Conservation (phyloP, 1,140 invertebrate species). For the Adelges cooleyi region DNA sequence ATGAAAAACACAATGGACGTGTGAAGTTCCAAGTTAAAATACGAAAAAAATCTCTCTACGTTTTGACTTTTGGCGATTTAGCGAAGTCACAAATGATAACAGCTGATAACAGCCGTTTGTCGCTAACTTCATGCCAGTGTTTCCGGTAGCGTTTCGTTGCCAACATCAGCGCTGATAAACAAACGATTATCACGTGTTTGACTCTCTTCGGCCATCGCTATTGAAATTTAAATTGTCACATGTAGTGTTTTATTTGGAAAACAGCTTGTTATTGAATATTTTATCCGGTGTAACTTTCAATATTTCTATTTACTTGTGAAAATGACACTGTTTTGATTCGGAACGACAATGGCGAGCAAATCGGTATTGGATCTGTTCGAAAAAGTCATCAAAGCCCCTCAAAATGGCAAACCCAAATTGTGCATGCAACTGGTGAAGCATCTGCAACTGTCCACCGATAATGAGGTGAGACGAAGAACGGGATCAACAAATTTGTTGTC, state of each 20-base stretch:
- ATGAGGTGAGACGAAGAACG: conserved; percentile 12
- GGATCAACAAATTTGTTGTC: too few species aligned
- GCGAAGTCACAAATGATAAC: too few species aligned
- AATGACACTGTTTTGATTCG: neutral
- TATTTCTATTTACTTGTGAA: neutral
- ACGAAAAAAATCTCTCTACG: too few species aligned
- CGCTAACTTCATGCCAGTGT: too few species aligned
- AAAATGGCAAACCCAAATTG: conserved; percentile 13
- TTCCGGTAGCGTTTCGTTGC: neutral
- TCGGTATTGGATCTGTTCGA: conserved; percentile 8
- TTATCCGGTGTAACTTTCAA: neutral
- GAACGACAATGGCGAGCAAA: conserved; percentile 11
- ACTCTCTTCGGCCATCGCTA: neutral
- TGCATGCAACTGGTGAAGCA: conserved; percentile 24
- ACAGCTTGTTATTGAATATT: too few species aligned
- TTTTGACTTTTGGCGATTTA: too few species aligned
- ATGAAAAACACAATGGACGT: too few species aligned
- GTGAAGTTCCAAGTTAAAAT: too few species aligned
- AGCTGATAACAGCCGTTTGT: too few species aligned
- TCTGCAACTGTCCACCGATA: neutral
- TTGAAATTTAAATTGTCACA: neutral
- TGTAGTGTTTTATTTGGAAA: neutral
- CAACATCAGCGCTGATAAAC: conserved; percentile 20
- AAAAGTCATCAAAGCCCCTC: neutral
- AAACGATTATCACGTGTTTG: conserved; percentile 27